phyloP scores from a whole-genome alignment of 2,113 vertebrate genomes.

The Symphodus melops region DNA sequence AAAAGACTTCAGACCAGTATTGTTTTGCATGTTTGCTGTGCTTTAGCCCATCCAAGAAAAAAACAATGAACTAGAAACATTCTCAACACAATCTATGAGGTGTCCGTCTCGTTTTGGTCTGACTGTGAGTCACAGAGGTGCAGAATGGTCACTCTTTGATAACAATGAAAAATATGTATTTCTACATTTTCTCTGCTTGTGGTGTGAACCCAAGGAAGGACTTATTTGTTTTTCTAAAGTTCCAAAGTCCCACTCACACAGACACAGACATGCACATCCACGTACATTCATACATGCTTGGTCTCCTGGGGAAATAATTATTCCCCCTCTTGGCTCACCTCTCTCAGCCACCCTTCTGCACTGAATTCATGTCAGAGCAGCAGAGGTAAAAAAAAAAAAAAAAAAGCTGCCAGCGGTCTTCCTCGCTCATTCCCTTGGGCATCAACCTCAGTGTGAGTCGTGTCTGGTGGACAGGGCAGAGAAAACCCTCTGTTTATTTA shows the following conservation, averaged over 20 bases:
- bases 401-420: constrained; percentile 47
- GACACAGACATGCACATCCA: background rate
- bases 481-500: constrained; percentile 57
- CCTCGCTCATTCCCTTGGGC: constrained; percentile 55
- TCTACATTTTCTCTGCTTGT: constrained; percentile 21
- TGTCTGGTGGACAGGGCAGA: constrained; percentile 43
- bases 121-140: background rate
- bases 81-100: constrained; percentile 14
- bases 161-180: background rate
- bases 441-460: constrained; percentile 44
- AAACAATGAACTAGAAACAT: constrained; percentile 22
- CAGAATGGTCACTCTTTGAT: constrained; percentile 1
- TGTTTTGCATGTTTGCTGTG: constrained; percentile 16
- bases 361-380: constrained; percentile 62
- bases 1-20: constrained; percentile 15
- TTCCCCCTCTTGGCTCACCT: constrained; percentile 51
- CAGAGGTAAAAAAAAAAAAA: constrained; percentile 30
- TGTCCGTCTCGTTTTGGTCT: background rate
- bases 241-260: background rate
- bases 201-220: constrained; percentile 32
- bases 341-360: constrained; percentile 39
- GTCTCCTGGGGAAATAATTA: constrained; percentile 64
- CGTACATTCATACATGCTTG: constrained; percentile 7
- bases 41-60: background rate
- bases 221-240: constrained; percentile 35